A percentile compares a stretch with the other conserved stretches of the same genome.
phyloP scores from a whole-genome alignment of 2,888 invertebrate genomes.

The Diabrotica balteata region DNA sequence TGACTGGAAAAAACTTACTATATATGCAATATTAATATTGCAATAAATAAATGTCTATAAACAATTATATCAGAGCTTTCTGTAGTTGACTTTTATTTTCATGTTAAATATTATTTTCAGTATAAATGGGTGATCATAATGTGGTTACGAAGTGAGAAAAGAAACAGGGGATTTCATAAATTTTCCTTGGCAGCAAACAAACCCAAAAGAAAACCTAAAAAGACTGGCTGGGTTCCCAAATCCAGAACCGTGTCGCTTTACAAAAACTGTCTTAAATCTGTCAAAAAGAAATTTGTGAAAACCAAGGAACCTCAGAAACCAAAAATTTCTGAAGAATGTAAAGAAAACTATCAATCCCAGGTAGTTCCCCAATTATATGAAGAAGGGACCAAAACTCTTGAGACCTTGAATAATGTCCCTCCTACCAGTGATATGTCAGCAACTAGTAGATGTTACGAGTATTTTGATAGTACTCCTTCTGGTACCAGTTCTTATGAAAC shows the following conservation, averaged over 20 bases:
- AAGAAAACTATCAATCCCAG: conserved; percentile 57
- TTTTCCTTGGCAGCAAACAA: conserved; percentile 50
- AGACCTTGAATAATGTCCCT: conserved; percentile 33
- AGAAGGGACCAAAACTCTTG: conserved; percentile 35
- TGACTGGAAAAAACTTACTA: too few relatives aligned
- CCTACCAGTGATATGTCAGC: conserved; percentile 32
- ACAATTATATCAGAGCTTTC: too few relatives aligned
- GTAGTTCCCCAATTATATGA: conserved; percentile 56
- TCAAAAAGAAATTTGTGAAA: conserved; percentile 38
- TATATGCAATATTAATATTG: too few relatives aligned
- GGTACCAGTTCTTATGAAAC: conserved; percentile 45
- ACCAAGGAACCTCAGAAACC: conserved; percentile 23
- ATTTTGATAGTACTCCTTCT: conserved; percentile 38
- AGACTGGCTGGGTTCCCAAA: conserved; percentile 50
- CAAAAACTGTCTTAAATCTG: conserved; percentile 40
- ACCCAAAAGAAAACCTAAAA: conserved; percentile 43
- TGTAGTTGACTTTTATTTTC: too few relatives aligned
- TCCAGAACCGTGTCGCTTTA: conserved; percentile 43
- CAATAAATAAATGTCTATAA: too few relatives aligned
- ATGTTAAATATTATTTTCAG: conserved; percentile 15
- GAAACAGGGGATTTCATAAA: conserved; percentile 65
- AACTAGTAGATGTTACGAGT: conserved; percentile 45
- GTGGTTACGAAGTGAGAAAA: conserved; percentile 74
- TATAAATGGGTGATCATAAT: conserved; percentile 58
- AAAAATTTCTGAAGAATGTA: conserved; percentile 51